Percentiles rank a stretch among this genome's conserved stretches.
These are phyloP conservation scores for Drosophila parabipectinata DNA, from an alignment of 1,140 invertebrate genomes.

Conservation along the genomic window DNA sequence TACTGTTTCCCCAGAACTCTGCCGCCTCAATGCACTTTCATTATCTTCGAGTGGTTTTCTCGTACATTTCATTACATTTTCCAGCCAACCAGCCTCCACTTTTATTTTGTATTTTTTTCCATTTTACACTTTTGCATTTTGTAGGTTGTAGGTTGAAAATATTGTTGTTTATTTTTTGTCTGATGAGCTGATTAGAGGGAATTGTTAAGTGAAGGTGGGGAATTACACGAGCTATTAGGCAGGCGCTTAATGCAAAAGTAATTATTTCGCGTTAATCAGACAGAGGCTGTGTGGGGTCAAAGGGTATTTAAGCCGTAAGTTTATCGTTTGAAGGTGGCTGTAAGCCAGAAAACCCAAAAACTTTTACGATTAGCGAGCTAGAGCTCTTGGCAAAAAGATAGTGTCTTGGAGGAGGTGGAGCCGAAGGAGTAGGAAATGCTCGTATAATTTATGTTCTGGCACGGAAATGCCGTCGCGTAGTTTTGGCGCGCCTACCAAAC, in stretches of 20 bases:
- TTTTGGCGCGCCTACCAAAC: slow-evolving; percentile 32
- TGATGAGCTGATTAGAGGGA: slow-evolving; percentile 69
- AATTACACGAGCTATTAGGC: slow-evolving; percentile 78
- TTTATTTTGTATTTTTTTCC: slow-evolving; percentile 16
- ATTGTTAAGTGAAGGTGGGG: slow-evolving; percentile 38
- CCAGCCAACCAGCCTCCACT: neutral
- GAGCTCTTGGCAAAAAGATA: slow-evolving; percentile 38
- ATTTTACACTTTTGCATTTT: slow-evolving; percentile 1
- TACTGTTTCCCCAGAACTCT: slow-evolving; percentile 55
- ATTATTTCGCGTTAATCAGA: slow-evolving; percentile 78
- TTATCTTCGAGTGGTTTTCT: slow-evolving; percentile 70
- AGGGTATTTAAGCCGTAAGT: slow-evolving; percentile 60
- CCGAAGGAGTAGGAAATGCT: slow-evolving; percentile 58
- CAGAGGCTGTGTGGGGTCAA: slow-evolving; percentile 45
- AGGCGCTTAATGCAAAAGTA: slow-evolving; percentile 76
- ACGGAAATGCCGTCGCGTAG: slow-evolving; percentile 73
- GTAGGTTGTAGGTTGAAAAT: slow-evolving; percentile 16
- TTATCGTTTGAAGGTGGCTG: slow-evolving; percentile 61
- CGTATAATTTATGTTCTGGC: slow-evolving; percentile 76
- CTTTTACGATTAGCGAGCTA: slow-evolving; percentile 67
- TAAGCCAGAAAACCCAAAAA: slow-evolving; percentile 39
- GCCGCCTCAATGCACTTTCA: slow-evolving; percentile 77
- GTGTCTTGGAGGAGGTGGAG: slow-evolving; percentile 20
- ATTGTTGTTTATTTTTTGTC: slow-evolving; percentile 43
- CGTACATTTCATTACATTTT: slow-evolving; percentile 31